Base-by-base conservation (phyloP, 37 sponge, comb jelly and placozoan species). In the Spongilla lacustris region DNA sequence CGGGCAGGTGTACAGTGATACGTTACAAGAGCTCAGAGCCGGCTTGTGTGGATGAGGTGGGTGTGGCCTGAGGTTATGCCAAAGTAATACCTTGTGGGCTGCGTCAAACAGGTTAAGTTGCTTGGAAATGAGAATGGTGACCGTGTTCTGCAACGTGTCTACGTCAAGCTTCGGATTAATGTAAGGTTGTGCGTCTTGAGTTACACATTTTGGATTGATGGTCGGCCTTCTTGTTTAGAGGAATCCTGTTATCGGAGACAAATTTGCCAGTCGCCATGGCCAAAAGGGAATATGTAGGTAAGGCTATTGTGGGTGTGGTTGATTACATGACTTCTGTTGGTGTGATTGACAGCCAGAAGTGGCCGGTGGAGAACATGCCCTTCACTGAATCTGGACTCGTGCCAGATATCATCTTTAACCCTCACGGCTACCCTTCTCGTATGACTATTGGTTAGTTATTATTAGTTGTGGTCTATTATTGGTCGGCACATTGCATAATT, bases 321-420 rank as follows among this genome's bases (percentile, higher is more conserved):
- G 41, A 36, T 36, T 33, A 37, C 17, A 24, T 27, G 30, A n/a
- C n/a, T n/a, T n/a, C 11, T 26, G n/a, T 34, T 67, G 0, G 33
- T 74, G 24, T 67, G 31, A 10, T 68, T 25, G 21, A 5, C 33
- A 96, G 96, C 80, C 90, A 89, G 83, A 81, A 85, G 79, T 99
- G 97, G 97, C 97, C 97, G 6, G 75, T 80, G n/a, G 97, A 96
- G 84, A 92, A 95, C 84, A 91, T 99, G 91, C 99, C 99, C 26
- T 99, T 99, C 83, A 82, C 97, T 0, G 99, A 99, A 79, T 89
- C 92, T 21, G 99, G 99, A 23, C 93, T 99, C 88, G 93, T 95
- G 11, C 99, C 99, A 76, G 99, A 99, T 75, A 99, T 99, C 73
- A 86, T 99, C 14, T 99, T 99, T 77, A 99, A 99, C 73, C 99